Evolutionary conservation across 2,888 invertebrate genomes (phyloP), one percentile per base, ranked within the genome.

Genomic region (Euspilapteryx auroguttella): DNA sequence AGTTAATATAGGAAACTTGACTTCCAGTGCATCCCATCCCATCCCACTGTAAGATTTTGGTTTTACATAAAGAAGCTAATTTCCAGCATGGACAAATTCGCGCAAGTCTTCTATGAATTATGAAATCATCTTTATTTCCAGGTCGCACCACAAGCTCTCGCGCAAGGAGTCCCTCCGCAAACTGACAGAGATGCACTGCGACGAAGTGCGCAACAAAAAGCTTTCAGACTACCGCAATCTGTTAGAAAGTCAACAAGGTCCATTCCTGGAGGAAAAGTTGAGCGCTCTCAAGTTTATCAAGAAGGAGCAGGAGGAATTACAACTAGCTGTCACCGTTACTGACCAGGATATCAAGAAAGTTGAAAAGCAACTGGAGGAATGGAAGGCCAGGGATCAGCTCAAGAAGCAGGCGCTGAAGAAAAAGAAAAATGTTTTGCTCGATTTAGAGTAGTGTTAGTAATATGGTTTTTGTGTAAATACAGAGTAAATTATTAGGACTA

Each of bases 161-260:
- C 79, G 90, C 20, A 91, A 85, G 44, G 82, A 82, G 28, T 86
- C 89, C 0, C 50, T 93, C n/a, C 75, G 79, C 11, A 84, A 80
- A 47, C 57, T 93, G 21, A 88, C 90, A 0, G 68, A 83, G 35
- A 71, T 81, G 47, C 82, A 89, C 47, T 91, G 90, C 40, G 80
- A 87, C 1, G 77, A 84, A 4, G 55, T 91, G 0, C 78, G 80
- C 12, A 55, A 81, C 22, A 65, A 81, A 13, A 86, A 86, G 36
- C 52, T 93, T 6, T 49, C 77, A 0, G 80, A 77, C 2, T 89
- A 89, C 45, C 81, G 80, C 42, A 65, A 65, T 27, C 52, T 82
- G 32, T 57, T 95, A 17, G 82, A 87, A 47, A 64, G 66, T 7
- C 83, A 92, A 49, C 86, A 92, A 49, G 83, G 85, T 6, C 76